phyloP scores from a whole-genome alignment of 1,140 invertebrate species.

The Sycobia sp. region DNA sequence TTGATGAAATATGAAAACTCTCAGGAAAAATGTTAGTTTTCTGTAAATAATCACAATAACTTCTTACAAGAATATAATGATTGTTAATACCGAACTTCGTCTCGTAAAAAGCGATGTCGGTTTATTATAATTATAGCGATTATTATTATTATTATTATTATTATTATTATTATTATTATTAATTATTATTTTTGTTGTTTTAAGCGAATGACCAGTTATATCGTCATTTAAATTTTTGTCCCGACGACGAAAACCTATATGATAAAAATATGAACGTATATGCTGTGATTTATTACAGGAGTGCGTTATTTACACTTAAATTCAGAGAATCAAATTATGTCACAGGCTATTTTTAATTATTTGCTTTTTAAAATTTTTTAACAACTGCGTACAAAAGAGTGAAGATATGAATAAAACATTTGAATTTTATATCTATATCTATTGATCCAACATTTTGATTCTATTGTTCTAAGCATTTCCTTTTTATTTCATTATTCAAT shows the following conservation, averaged over 20 bases:
- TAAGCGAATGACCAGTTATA: slow-evolving; percentile 38
- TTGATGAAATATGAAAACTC: slow-evolving; percentile 13
- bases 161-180: slow-evolving; percentile 24
- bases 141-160: slow-evolving; percentile 33
- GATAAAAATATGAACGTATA: slow-evolving; percentile 4
- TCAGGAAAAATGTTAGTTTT: slow-evolving; percentile 1
- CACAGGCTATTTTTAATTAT: background rate
- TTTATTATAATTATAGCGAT: slow-evolving; percentile 28
- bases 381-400: too few relatives aligned
- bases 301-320: slow-evolving; percentile 11
- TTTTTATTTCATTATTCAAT: too few relatives aligned
- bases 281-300: slow-evolving; percentile 4
- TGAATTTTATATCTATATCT: too few relatives aligned
- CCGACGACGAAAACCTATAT: background rate
- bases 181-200: slow-evolving; percentile 30
- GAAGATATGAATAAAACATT: too few relatives aligned
- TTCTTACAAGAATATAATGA: slow-evolving; percentile 26
- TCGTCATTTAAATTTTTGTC: slow-evolving; percentile 21
- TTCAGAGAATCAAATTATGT: slow-evolving; percentile 25
- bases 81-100: slow-evolving; percentile 28
- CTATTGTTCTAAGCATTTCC: too few relatives aligned
- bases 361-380: slow-evolving; percentile 1
- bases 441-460: too few relatives aligned
- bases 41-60: slow-evolving; percentile 25
- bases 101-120: slow-evolving; percentile 21